Base-by-base conservation (phyloP, 2,797 vertebrate genomes). In the Thunnus albacares region DNA sequence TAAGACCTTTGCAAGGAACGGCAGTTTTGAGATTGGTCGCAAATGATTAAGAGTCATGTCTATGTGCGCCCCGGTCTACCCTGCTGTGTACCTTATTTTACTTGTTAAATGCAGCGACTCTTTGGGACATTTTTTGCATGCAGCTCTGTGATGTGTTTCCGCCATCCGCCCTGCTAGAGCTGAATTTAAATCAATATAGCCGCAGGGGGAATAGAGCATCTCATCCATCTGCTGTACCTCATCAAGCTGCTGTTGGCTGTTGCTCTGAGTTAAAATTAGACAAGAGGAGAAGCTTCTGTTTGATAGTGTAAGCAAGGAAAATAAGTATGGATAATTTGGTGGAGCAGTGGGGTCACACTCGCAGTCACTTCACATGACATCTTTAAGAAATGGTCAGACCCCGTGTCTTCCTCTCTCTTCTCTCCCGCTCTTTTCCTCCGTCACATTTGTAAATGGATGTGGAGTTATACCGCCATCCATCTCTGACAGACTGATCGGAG, bases 151-250 rank as follows among this genome's bases (percentile, higher is more conserved):
- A 66, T 26, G 72, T 18, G 8, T 74, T 71, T 77, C 53, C 6
- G 6, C 71, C 71, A 49, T 71, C 74, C 43, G 15, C 71, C 58
- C 74, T 57, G 58, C 81, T 60, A 24, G 65, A 88, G 85, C 75
- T 90, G 89, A 85, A 91, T 90, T 82, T 87, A 75, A 88, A 93
- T 90, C 88, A 88, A 88, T 89, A 85, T 53, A 80, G 87, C 81
- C 68, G n/a, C 80, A 13, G 68, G 89, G 85, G 82, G 89, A 86
- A 57, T 55, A 41, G 79, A 90, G 84, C 82, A 81, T 89, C 85
- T 79, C 43, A 38, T 85, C 91, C 92, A 87, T 93, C 90, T 93
- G 92, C 88, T 90, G 75, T 53, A 88, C 82, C 84, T 90, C 84
- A 87, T 90, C 84, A 84, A 73, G 85, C 85, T 83, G 80, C 85